Evolutionary conservation across 2,797 vertebrate genomes (phyloP), one percentile per base, ranked within the genome.

Genomic region (Chelonia mydas): DNA sequence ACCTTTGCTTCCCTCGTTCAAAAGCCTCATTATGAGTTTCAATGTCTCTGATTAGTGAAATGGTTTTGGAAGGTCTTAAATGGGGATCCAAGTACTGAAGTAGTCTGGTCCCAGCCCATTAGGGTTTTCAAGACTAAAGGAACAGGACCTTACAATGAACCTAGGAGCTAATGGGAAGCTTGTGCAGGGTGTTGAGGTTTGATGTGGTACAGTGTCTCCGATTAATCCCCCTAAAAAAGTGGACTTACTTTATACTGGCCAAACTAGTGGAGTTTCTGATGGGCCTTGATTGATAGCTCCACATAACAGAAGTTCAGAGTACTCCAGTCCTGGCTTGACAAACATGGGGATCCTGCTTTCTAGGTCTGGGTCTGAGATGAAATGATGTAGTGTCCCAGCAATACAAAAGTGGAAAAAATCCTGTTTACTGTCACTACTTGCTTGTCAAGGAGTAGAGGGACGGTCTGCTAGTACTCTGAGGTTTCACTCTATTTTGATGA

Each of bases 401-500:
- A 4, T 0, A 17, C 21, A 83, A 45, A 90, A 41, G 77, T 86
- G 41, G 65, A 59, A 88, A 85, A 61, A 21, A 7, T 7, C 1
- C 5, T 15, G 1, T 94, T 88, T 81, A 91, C 85, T 90, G 79
- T 16, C 16, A 33, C 78, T 90, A 77, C 53, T 0, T 1, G 5
- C 59, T 82, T 94, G 85, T 41, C 13, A 72, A 54, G 37, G 47
- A 89, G 88, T 92, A 91, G 54, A 65, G 80, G 28, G 11, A 17
- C 65, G 87, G 83, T 87, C 74, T 95, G 84, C 6, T 11, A 93
- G 65, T 28, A 86, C 72, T 68, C 37, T 89, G 23, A 86, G 81
- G 81, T 74, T 68, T 95, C 78, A 78, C 17, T 82, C 88, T 19
- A 28, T 72, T 86, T 90, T 47, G 28, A 51, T 84, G 88, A 93